Conservation (phyloP, 2,113 vertebrate genomes). For the Labeo catla region DNA sequence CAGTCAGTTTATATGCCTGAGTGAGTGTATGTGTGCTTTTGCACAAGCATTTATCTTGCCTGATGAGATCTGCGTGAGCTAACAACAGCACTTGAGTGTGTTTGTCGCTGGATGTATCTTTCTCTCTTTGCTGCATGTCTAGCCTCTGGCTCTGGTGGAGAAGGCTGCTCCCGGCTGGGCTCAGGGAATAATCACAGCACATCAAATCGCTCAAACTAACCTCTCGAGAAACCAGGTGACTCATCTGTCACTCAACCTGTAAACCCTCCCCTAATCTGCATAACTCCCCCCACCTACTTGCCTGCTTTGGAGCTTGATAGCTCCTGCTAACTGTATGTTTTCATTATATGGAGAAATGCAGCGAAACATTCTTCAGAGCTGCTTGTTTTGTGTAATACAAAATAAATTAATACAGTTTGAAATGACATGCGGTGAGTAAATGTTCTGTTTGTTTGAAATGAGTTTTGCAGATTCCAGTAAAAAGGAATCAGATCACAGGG, state of each 20-base stretch:
- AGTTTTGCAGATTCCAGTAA: not conserved
- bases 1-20: slow-evolving; percentile 4
- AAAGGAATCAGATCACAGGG: not conserved
- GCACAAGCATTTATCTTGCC: not conserved
- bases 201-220: slow-evolving; percentile 99
- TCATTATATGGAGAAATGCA: not conserved
- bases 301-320: not conserved
- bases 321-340: not conserved
- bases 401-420: not conserved
- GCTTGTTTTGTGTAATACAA: not conserved
- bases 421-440: not conserved
- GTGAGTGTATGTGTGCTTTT: not conserved
- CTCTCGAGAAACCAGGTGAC: slow-evolving; percentile 98
- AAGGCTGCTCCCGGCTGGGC: slow-evolving; percentile 97
- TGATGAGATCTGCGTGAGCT: slow-evolving; percentile 22
- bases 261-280: slow-evolving; percentile 10
- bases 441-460: not conserved
- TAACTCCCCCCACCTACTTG: slow-evolving; percentile 9
- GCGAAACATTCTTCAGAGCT: not conserved
- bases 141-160: slow-evolving; percentile 97
- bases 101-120: slow-evolving; percentile 44
- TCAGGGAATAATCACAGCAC: slow-evolving; percentile 97
- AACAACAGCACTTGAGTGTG: slow-evolving; percentile 46
- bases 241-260: slow-evolving; percentile 41
- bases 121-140: slow-evolving; percentile 59